Evolutionary conservation across 2,113 vertebrate genomes (phyloP).

Genomic region (Microtus montanus): DNA sequence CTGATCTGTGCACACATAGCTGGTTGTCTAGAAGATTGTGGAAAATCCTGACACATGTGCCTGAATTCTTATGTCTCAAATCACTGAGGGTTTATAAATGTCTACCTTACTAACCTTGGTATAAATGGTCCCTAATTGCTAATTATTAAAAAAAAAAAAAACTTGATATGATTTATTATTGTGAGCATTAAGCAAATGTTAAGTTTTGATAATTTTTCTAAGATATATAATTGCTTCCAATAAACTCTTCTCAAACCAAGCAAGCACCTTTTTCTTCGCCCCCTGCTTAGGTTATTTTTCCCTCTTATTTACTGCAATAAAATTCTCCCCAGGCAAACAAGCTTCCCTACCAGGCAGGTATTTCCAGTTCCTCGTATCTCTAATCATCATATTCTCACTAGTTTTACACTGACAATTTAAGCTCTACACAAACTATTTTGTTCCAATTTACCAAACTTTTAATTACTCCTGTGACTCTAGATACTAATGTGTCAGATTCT

Average conservation of each 20-base stretch:
- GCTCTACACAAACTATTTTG: conserved; percentile 29
- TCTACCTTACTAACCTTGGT: background rate
- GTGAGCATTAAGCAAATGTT: background rate
- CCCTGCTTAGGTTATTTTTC: conserved; percentile 27
- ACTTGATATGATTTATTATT: background rate
- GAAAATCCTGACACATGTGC: background rate
- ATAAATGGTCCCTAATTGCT: background rate
- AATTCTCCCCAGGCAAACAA: conserved; percentile 64
- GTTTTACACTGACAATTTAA: conserved; percentile 52
- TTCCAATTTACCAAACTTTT: conserved; percentile 68
- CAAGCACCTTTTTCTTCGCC: background rate
- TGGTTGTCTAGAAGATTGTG: background rate
- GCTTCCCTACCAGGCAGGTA: conserved; percentile 63
- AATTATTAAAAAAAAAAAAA: background rate
- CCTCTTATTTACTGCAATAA: conserved; percentile 62
- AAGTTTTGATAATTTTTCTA: conserved; percentile 40
- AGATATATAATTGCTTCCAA: conserved; percentile 10
- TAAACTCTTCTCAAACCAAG: conserved; percentile 26
- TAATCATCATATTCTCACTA: conserved; percentile 63
- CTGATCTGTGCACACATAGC: background rate
- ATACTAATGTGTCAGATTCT: conserved; percentile 19
- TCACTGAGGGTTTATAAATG: background rate
- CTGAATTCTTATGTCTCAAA: background rate
- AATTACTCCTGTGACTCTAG: conserved; percentile 51
- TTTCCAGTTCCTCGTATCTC: conserved; percentile 60